Percentiles rank a stretch among this genome's conserved stretches.
Conservation (phyloP, 2,797 vertebrate genomes). For the Anas bahamensis region DNA sequence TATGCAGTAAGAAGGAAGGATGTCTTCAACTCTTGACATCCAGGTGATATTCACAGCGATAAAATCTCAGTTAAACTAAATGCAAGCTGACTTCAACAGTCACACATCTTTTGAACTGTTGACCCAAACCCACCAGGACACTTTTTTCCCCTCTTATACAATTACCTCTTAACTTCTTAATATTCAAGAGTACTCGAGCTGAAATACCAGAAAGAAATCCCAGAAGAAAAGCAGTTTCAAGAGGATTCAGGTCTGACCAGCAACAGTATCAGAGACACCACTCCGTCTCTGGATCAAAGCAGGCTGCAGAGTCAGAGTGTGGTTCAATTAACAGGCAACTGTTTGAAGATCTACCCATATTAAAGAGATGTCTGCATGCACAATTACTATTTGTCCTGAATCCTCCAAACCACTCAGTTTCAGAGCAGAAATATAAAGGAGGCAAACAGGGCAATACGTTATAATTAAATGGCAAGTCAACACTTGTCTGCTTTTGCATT, state of each 20-base stretch:
- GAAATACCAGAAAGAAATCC: not conserved
- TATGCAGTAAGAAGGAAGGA: not conserved
- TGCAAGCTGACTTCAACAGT: slow-evolving; percentile 13
- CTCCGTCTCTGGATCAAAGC: not conserved
- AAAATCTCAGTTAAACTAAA: slow-evolving; percentile 9
- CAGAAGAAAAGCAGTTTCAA: not conserved
- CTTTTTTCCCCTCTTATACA: not conserved
- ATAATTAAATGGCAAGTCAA: slow-evolving; percentile 47
- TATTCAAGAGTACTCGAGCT: not conserved
- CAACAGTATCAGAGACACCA: not conserved
- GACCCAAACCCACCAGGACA: not conserved
- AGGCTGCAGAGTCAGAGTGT: rapidly evolving
- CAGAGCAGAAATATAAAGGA: not conserved
- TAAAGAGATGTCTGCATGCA: not conserved
- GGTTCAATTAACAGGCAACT: not conserved
- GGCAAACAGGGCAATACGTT: not conserved
- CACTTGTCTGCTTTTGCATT: not conserved
- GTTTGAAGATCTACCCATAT: not conserved
- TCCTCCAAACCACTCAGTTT: not conserved
- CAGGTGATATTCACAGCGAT: not conserved
- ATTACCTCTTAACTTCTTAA: not conserved
- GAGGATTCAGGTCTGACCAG: not conserved
- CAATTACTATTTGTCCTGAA: not conserved
- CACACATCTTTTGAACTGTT: slow-evolving; percentile 12
- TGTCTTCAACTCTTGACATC: slow-evolving; percentile 19